Evolutionary conservation across 2,113 vertebrate genomes (phyloP).

Genomic region (Brachyhypopomus occidentalis): DNA sequence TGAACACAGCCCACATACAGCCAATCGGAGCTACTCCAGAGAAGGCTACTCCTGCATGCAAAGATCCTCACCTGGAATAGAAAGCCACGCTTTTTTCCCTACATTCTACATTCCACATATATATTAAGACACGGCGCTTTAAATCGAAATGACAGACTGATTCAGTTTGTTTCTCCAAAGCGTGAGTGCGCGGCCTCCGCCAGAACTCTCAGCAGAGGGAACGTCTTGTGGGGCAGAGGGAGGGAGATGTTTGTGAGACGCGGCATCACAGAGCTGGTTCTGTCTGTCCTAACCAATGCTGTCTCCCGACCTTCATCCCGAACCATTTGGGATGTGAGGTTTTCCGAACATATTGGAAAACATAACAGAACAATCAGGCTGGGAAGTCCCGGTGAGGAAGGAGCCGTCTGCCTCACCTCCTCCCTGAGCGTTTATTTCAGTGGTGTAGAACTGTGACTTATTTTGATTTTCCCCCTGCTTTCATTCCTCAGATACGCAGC

Average conservation of each 20-base stretch:
- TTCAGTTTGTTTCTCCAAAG: slow-evolving; percentile 21
- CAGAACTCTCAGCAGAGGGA: slow-evolving; percentile 63
- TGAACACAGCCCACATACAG: slow-evolving; percentile 1
- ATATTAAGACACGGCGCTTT: slow-evolving; percentile 40
- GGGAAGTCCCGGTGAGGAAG: slow-evolving; percentile 73
- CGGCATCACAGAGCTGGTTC: slow-evolving; percentile 76
- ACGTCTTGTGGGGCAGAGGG: slow-evolving; percentile 56
- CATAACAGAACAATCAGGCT: slow-evolving; percentile 74
- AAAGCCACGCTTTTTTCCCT: neutral
- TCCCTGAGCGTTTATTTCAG: slow-evolving; percentile 65
- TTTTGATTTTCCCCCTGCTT: slow-evolving; percentile 76
- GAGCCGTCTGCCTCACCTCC: slow-evolving; percentile 74
- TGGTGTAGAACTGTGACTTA: slow-evolving; percentile 66
- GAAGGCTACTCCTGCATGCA: neutral
- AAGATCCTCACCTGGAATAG: neutral
- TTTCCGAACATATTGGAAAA: slow-evolving; percentile 80
- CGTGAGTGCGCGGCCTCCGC: slow-evolving; percentile 50
- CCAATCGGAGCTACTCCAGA: slow-evolving; percentile 11
- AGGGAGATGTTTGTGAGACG: slow-evolving; percentile 75
- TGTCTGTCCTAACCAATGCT: slow-evolving; percentile 82
- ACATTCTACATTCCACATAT: neutral
- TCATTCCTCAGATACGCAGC: slow-evolving; percentile 51
- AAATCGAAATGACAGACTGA: slow-evolving; percentile 35
- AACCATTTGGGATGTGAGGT: slow-evolving; percentile 71
- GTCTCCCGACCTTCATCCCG: slow-evolving; percentile 73